Evolutionary conservation across 2,113 vertebrate species (phyloP), one percentile per base, ranked within the genome.

Genomic region (Salvelinus namaycush): DNA sequence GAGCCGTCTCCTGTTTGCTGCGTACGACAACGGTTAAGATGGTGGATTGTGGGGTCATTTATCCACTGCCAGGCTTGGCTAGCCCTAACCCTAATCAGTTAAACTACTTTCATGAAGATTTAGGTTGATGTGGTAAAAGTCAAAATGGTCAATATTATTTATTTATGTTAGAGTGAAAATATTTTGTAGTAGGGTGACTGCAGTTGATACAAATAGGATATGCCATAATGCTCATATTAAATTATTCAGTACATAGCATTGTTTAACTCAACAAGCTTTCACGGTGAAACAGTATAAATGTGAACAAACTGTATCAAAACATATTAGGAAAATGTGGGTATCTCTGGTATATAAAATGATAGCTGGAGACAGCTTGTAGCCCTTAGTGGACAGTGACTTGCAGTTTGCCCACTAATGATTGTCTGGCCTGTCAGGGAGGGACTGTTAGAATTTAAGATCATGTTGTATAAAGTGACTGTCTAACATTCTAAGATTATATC

Each of bases 251-350:
- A 1, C 57, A 26, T 85, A 44, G 83, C 78, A 84, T 60, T 80
- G 60, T 78, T n/a, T 60, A 79, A 81, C 18, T 81, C 85, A 84
- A 88, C 88, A 87, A 18, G 81, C 83, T 86, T 86, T 34, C 79
- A 81, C 74, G 75, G 82, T 89, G 80, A 87, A 79, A 84, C 87
- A 77, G 85, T 83, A 67, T 76, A 82, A 86, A 89, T 85, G 85
- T 84, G 87, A 90, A 87, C 86, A 90, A 87, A 87, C 87, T 82
- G 81, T 83, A 88, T 89, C 78, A 72, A 75, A 66, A 78, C 81
- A 83, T 65, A 77, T 86, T 82, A 73, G 78, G 81, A 68, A 73
- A 81, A 77, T 64, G 24, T 44, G 26, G 67, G 67, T 68, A 4
- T 67, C 65, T 31, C 67, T 62, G 24, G 69, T 54, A 26, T 29